Evolutionary conservation across 2,797 vertebrate species (phyloP), one percentile per base, ranked within the genome.

Genomic region (Labroides dimidiatus): DNA sequence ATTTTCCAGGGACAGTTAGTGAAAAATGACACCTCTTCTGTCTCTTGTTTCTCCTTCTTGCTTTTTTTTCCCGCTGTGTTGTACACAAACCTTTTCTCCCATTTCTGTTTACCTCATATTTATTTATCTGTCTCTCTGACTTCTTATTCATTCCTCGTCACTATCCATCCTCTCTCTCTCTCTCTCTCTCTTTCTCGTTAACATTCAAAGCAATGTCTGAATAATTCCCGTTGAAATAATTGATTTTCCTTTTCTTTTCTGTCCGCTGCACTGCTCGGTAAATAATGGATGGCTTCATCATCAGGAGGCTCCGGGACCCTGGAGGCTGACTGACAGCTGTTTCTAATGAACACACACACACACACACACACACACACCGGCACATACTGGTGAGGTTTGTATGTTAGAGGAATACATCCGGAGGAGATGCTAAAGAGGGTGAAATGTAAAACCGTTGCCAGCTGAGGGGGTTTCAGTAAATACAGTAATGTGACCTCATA

Each of bases 271-370:
- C 77, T 49, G 63, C 69, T 77, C 21, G 1, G 86, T 92, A 92
- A 93, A 94, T 93, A 91, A 93, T 92, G 87, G 84, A 94, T 93
- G 79, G 69, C 63, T 91, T 88, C 84, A 90, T 93, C 89, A 84
- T 80, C 69, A 78, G 82, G 81, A 9, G 82, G 85, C 78, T 84
- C 61, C 48, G 17, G 19, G 69, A 75, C 77, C 70, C 82, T 44
- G 57, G 65, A 83, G 72, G 52, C 72, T 82, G 86, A 91, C 59
- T 84, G 89, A 84, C 75, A 69, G 80, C 64, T 76, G 55, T 60
- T 64, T 59, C 76, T 82, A 81, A 87, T 81, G 81, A 81, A 53
- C 48, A 50, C 20, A 75, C 44, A 55, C 15, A 47, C 11, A 64
- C 33, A 47, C 4, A 30, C 10, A 23, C 36, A 37, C 43, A 27